These are phyloP conservation scores for Parauchenoglanis punctatus DNA, from an alignment of 2,797 vertebrate genomes.

Conservation along the genomic window DNA sequence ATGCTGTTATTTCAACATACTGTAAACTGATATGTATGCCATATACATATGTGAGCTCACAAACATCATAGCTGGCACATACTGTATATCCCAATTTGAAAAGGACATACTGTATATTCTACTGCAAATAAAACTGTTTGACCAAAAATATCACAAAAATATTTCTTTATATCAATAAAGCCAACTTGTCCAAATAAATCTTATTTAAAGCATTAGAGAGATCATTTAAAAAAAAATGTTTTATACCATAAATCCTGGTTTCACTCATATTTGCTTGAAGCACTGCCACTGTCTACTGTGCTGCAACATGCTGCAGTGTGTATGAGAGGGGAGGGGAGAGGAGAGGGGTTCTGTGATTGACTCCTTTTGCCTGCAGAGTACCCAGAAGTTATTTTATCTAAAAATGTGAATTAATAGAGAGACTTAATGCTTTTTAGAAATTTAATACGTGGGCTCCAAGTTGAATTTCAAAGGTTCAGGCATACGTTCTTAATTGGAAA, in stretches of 20 bases:
- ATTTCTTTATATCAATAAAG: neutral
- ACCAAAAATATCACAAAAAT: neutral
- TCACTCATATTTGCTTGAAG: neutral
- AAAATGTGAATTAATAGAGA: neutral
- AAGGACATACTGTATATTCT: neutral
- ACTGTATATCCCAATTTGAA: neutral
- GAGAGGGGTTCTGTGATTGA: neutral
- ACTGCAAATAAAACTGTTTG: neutral
- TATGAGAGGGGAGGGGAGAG: neutral
- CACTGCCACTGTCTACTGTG: neutral
- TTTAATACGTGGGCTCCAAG: neutral
- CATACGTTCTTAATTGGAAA: neutral
- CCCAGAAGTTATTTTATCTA: neutral
- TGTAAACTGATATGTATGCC: neutral
- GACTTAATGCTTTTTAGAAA: neutral
- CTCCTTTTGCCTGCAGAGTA: neutral
- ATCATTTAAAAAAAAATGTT: neutral
- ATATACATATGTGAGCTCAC: neutral
- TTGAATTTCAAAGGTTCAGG: neutral
- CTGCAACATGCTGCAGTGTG: constrained; percentile 1
- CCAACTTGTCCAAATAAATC: neutral
- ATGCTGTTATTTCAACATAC: neutral
- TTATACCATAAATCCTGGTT: neutral
- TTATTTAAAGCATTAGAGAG: neutral
- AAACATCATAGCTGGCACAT: neutral